Base-by-base conservation (phyloP, 2,797 vertebrate species). In the Glossophaga mutica region DNA sequence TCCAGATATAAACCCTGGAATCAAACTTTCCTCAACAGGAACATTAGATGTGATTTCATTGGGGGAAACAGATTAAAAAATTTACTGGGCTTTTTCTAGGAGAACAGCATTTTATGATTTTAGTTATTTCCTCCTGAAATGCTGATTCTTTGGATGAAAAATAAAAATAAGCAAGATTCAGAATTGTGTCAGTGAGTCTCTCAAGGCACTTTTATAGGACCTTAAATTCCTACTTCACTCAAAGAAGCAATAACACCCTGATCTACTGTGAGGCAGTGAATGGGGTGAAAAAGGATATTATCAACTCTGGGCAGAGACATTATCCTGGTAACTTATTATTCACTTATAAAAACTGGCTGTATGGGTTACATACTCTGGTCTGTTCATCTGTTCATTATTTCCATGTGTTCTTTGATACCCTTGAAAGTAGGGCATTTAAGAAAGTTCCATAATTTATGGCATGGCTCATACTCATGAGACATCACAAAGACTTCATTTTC, bases 101-200 rank as follows among this genome's bases (percentile, higher is more conserved):
- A 93, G 11, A 93, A 71, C 44, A 87, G 19, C 12, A 34, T 62
- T n/a, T 79, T 92, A 83, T 62, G 19, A 65, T 94, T 93, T 96
- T 78, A 85, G 76, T 68, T 95, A 90, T 91, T 90, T 10, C 44
- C 32, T 70, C 29, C 34, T 87, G 62, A 97, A 93, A 59, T 91
- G 19, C 19, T 79, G 26, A 78, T 32, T 52, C 74, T 89, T 97
- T 78, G 39, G 67, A 37, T 67, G 9, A 16, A 90, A 59, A 78
- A 52, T 62, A 39, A 85, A 70, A 93, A 55, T 55, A 65, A 57
- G 32, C 3, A 76, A 77, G 55, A 21, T 74, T 91, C 39, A 59
- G 8, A 85, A 85, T 62, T 71, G 29, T 65, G 87, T 79, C 6
- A 77, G 16, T 76, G 79, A 81, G 18, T n/a, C 67, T 87, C 68